Percentiles rank a stretch among this genome's conserved stretches.
phyloP scores from a whole-genome alignment of 2,113 vertebrate species.

The Orycteropus afer region DNA sequence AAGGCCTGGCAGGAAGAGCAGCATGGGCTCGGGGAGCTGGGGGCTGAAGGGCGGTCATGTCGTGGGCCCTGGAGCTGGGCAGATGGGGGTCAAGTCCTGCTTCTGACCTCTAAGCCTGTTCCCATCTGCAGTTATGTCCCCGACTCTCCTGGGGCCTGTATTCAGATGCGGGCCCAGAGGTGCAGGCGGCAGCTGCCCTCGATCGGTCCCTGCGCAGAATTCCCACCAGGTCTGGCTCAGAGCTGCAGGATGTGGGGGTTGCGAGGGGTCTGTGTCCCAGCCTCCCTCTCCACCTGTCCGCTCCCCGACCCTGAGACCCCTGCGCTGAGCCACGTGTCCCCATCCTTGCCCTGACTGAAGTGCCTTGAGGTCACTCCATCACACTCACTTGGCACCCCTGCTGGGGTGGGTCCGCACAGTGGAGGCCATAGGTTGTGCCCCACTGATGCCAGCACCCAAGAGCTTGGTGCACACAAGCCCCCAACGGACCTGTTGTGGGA shows the following conservation, averaged over 20 bases:
- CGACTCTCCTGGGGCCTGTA: not conserved
- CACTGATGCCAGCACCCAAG: not conserved
- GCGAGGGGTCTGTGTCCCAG: not conserved
- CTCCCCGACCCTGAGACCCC: not conserved
- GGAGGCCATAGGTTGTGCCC: not conserved
- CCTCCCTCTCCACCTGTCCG: not conserved
- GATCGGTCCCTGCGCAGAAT: too few relatives aligned
- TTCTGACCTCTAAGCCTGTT: not conserved
- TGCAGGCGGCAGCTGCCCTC: too few relatives aligned
- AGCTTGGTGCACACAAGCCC: not conserved
- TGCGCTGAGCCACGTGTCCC: not conserved
- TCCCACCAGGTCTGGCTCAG: too few relatives aligned
- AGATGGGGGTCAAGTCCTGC: not conserved
- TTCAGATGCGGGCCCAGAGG: not conserved
- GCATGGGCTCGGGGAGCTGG: not conserved
- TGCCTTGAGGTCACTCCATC: not conserved
- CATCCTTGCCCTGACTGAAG: not conserved
- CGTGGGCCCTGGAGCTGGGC: not conserved
- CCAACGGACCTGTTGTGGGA: not conserved
- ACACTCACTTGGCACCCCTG: too few relatives aligned
- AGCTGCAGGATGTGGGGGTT: too few relatives aligned
- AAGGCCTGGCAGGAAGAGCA: not conserved
- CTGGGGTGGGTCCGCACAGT: not conserved
- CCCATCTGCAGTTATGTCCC: not conserved
- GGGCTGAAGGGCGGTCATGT: not conserved